phyloP scores from a whole-genome alignment of 2,888 invertebrate genomes.

The Nasonia oneida region DNA sequence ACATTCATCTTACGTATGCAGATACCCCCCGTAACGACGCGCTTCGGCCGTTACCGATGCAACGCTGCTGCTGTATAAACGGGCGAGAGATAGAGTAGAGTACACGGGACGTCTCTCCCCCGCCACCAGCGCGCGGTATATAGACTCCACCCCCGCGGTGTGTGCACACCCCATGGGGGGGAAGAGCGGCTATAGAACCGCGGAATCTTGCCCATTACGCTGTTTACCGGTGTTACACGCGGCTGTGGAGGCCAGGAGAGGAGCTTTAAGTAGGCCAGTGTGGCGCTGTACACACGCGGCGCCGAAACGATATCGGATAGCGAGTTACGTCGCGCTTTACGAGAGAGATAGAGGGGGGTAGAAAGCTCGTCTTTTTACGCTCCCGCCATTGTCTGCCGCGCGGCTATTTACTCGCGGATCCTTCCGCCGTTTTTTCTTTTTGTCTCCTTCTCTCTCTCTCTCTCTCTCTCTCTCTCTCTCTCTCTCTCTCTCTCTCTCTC shows the following conservation, averaged over 20 bases:
- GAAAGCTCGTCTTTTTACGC: not conserved
- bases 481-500: not conserved
- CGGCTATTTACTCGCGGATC: conserved; percentile 48
- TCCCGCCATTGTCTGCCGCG: conserved; percentile 37
- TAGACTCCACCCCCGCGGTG: conserved; percentile 34
- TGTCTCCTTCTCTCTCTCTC: not conserved
- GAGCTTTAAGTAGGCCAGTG: conserved; percentile 49
- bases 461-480: too few species aligned
- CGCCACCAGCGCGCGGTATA: not conserved
- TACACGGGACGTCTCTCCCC: not conserved
- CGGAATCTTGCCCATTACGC: conserved; percentile 32
- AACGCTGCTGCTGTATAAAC: conserved; percentile 1
- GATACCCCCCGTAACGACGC: conserved; percentile 5
- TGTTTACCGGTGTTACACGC: conserved; percentile 38
- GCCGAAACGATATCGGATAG: conserved; percentile 41
- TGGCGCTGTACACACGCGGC: not conserved
- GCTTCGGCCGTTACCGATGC: conserved; percentile 8
- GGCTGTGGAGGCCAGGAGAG: not conserved
- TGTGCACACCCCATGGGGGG: conserved; percentile 27
- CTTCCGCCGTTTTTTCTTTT: not conserved
- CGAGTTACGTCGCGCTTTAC: not conserved
- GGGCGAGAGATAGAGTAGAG: not conserved
- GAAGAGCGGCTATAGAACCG: conserved; percentile 20
- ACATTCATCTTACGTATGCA: conserved; percentile 55
- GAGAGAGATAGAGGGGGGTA: not conserved